Percentiles rank a stretch among this genome's conserved stretches.
These are phyloP conservation scores for Scomber japonicus DNA, from an alignment of 2,113 vertebrate species.

Conservation along the genomic window DNA sequence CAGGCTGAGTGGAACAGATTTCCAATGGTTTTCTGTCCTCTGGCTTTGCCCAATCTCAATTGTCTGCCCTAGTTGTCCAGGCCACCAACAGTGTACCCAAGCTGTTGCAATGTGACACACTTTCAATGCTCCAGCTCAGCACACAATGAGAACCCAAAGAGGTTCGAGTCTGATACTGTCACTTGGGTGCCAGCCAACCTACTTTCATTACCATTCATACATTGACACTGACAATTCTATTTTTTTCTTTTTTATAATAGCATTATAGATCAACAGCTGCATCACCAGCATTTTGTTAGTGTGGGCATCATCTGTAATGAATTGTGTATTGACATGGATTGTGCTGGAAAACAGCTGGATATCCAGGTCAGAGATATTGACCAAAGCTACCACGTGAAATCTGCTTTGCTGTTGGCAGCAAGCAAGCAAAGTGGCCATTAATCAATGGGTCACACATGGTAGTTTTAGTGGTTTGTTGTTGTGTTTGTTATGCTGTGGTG, in stretches of 20 bases:
- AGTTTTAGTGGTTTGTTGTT: conserved; percentile 37
- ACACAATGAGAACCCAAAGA: conserved; percentile 47
- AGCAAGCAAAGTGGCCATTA: conserved; percentile 64
- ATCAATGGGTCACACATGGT: conserved; percentile 75
- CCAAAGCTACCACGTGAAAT: conserved; percentile 69
- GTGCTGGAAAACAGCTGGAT: conserved; percentile 64
- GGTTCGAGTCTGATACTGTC: conserved; percentile 35
- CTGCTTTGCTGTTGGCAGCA: conserved; percentile 63
- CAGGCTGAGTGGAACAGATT: conserved; percentile 65
- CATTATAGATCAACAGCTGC: conserved; percentile 64
- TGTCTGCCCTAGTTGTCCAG: conserved; percentile 70
- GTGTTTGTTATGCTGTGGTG: conserved; percentile 25
- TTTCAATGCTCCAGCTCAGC: conserved; percentile 58
- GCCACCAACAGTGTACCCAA: conserved; percentile 38
- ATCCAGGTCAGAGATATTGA: conserved; percentile 87
- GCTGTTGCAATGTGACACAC: conserved; percentile 71
- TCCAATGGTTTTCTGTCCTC: conserved; percentile 61
- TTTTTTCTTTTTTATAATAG: conserved; percentile 55
- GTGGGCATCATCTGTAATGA: conserved; percentile 72
- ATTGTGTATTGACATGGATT: conserved; percentile 75
- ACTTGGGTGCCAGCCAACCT: conserved; percentile 56
- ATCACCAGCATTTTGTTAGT: conserved; percentile 49
- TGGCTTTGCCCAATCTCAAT: conserved; percentile 66
- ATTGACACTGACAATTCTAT: conserved; percentile 56
- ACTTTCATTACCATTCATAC: conserved; percentile 56